A percentile compares a stretch with the other conserved stretches of the same genome.
These are phyloP conservation scores for Pongo abelii DNA, from an alignment of 2,113 vertebrate species.

Conservation along the genomic window DNA sequence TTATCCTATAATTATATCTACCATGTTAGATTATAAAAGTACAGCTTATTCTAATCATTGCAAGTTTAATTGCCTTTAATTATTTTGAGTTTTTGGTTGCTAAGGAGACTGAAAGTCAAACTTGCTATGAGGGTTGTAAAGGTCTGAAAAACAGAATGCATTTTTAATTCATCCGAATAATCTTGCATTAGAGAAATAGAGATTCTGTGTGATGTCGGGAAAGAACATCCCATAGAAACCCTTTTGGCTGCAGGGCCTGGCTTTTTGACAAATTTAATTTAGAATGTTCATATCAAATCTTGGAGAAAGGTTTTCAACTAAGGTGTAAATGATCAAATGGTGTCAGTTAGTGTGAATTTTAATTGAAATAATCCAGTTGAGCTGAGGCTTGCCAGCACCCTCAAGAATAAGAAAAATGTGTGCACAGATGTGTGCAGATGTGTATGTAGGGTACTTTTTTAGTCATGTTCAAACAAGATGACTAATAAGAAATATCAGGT, in stretches of 20 bases:
- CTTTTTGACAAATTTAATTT: not conserved
- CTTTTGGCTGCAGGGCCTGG: not conserved
- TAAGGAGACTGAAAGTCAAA: slow-evolving; percentile 16
- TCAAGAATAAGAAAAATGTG: not conserved
- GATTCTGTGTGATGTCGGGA: not conserved
- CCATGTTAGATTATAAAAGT: not conserved
- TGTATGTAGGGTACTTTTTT: not conserved
- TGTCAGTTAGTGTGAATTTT: not conserved
- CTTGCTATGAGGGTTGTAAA: not conserved
- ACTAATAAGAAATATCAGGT: not conserved
- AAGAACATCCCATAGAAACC: not conserved
- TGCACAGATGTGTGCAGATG: not conserved
- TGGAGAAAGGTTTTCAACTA: not conserved
- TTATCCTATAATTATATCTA: not conserved
- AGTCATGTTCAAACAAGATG: not conserved
- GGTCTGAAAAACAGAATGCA: not conserved
- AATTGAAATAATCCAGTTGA: not conserved
- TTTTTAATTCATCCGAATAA: not conserved
- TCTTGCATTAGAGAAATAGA: not conserved
- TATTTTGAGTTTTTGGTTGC: slow-evolving; percentile 39
- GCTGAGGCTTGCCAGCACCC: not conserved
- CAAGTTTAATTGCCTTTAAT: slow-evolving; percentile 45
- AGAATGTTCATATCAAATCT: not conserved
- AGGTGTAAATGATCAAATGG: not conserved
- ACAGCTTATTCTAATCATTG: not conserved